Evolutionary conservation across 2,888 invertebrate genomes (phyloP).

Genomic region (Drymonia ruficornis): DNA sequence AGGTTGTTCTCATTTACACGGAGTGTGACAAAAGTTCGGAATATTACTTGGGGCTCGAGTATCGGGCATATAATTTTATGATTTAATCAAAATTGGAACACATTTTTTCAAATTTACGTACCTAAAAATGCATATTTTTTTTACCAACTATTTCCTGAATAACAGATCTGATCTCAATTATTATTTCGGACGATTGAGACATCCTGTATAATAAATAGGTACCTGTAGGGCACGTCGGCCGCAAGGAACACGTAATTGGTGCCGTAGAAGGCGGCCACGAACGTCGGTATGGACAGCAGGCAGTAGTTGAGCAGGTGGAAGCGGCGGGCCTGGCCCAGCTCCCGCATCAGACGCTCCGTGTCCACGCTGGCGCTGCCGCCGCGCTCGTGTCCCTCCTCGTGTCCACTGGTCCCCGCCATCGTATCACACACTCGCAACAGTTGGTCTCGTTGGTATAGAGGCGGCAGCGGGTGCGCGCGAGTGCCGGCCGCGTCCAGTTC

Average conservation of each 20-base stretch:
- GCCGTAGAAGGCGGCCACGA: slow-evolving; percentile 57
- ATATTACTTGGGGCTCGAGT: too few species aligned
- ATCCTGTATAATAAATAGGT: too few species aligned
- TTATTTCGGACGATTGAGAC: too few species aligned
- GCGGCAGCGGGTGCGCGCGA: neutral
- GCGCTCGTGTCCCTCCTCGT: slow-evolving; percentile 13
- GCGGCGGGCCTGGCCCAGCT: slow-evolving; percentile 66
- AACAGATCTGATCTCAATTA: too few species aligned
- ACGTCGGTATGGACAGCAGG: slow-evolving; percentile 54
- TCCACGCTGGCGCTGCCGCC: slow-evolving; percentile 51
- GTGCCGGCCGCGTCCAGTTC: neutral
- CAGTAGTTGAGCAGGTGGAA: slow-evolving; percentile 67
- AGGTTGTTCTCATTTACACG: too few species aligned
- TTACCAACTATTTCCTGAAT: too few species aligned
- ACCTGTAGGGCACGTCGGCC: slow-evolving; percentile 9
- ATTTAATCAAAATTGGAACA: too few species aligned
- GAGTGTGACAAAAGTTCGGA: too few species aligned
- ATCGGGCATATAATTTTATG: too few species aligned
- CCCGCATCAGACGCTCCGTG: slow-evolving; percentile 66
- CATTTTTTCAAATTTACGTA: too few species aligned
- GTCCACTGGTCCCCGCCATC: slow-evolving; percentile 10
- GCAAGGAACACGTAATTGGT: slow-evolving; percentile 66
- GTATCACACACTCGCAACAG: neutral
- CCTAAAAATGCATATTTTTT: too few species aligned
- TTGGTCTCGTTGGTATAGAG: neutral